Conservation (phyloP, 2,797 vertebrate genomes). For the Schizothorax lantsangensis region DNA sequence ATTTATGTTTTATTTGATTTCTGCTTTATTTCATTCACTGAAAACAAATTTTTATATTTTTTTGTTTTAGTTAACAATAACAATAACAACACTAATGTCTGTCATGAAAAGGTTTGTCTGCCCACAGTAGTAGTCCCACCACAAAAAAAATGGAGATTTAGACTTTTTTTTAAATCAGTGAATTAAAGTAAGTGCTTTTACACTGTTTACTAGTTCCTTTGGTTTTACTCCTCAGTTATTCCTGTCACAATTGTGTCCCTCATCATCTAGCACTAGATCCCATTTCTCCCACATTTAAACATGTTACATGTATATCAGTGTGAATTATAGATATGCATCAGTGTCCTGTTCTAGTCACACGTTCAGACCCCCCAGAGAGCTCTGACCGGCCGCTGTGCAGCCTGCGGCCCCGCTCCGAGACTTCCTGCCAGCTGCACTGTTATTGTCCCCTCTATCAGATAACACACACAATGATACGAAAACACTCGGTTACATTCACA, state of each 20-base stretch:
- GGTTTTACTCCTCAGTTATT: neutral
- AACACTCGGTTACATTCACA: slow-evolving; percentile 25
- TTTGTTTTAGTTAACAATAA: neutral
- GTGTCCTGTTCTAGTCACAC: slow-evolving; percentile 46
- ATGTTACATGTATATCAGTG: slow-evolving; percentile 40
- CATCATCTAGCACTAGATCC: neutral
- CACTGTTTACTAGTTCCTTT: neutral
- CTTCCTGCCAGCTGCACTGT: slow-evolving; percentile 62
- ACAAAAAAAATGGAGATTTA: neutral
- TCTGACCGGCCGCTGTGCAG: slow-evolving; percentile 36
- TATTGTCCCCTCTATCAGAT: slow-evolving; percentile 60
- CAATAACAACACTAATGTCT: neutral
- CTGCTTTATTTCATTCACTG: neutral
- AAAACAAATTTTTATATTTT: neutral
- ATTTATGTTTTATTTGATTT: neutral
- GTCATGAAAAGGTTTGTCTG: neutral
- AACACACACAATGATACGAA: slow-evolving; percentile 37
- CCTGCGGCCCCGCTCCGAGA: slow-evolving; percentile 9
- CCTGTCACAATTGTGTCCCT: neutral
- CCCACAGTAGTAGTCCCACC: neutral
- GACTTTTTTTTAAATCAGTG: neutral
- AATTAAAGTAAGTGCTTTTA: neutral
- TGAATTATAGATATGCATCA: slow-evolving; percentile 30
- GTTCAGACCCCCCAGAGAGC: slow-evolving; percentile 27
- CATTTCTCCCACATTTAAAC: slow-evolving; percentile 7